Evolutionary conservation across 2,797 vertebrate species (phyloP).

Genomic region (Halcyon smyrnensis): DNA sequence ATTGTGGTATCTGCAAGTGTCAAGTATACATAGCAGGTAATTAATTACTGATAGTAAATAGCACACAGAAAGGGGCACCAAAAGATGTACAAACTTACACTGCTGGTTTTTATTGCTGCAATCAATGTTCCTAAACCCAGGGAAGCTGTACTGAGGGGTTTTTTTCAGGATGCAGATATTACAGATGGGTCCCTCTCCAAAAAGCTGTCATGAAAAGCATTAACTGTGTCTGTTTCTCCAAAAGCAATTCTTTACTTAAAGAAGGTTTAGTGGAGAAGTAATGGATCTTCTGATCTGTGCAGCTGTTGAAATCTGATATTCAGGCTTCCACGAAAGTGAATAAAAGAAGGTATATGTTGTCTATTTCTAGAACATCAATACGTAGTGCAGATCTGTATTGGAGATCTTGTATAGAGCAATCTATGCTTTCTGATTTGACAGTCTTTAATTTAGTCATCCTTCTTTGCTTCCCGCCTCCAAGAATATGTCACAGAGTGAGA

Average conservation of each 20-base stretch:
- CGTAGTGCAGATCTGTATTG: neutral
- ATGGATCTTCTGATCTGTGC: neutral
- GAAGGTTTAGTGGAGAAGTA: neutral
- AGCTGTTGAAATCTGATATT: neutral
- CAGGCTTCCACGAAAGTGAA: neutral
- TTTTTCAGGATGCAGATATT: neutral
- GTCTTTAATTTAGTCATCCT: constrained; percentile 50
- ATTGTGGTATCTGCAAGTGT: neutral
- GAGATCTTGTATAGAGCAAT: neutral
- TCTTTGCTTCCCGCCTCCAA: constrained; percentile 27
- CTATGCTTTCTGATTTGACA: constrained; percentile 29
- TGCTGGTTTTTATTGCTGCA: neutral
- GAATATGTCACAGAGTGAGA: constrained; percentile 4
- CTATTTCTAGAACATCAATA: neutral
- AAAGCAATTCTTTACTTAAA: neutral
- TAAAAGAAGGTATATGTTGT: neutral
- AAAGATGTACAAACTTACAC: neutral
- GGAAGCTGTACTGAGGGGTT: neutral
- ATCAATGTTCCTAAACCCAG: neutral
- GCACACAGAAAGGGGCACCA: neutral
- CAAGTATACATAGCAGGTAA: constrained; percentile 20
- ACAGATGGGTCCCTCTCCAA: neutral
- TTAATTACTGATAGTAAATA: neutral
- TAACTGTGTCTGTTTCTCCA: neutral
- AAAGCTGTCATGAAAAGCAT: neutral